Evolutionary conservation across 30 jellyfish, hydroid and myxozoan genomes (phyloP), one percentile per base, ranked within the genome.

Genomic region (Aurelia aurita): DNA sequence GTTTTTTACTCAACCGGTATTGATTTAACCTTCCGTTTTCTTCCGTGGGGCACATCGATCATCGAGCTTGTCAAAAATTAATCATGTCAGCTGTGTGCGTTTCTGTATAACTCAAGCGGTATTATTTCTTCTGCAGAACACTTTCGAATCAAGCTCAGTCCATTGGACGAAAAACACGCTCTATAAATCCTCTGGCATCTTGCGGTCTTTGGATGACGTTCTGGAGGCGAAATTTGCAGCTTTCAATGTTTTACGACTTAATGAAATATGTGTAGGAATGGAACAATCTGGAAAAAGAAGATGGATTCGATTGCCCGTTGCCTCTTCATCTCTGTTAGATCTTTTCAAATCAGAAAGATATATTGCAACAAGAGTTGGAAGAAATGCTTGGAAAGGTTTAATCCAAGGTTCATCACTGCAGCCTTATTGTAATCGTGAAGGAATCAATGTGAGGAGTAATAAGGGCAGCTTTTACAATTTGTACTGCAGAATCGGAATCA

Each of bases 151-250:
- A 18, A 15, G 20, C 7, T 71, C 79, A 16, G 84, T 31, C 13
- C 46, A 58, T 19, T 85, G 95, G 95, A 43, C 58, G 62, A 85
- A 15, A 32, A 61, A 32, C 65, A 57, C 15, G 1, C 78, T 45
- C 10, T 79, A 59, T 10, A 74, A 72, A 57, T n/a, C 20, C 29
- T 15, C 51, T 55, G 80, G 86, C 73, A 27, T 60, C 67, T 49
- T 45, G 6, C 46, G 46, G 46, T 53, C 95, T 1, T 74, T 72
- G 28, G 28, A 59, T 54, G 69, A 47, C 20, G 0, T 15, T 13
- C 74, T 69, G 2, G 95, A 85, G 32, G 95, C 88, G 45, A 85
- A 85, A 69, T 85, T 85, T 58, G 70, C 70, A 10, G 95, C 88
- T 31, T 85, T 60, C 78, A 58, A 45, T 28, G 45, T 14, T 9